A percentile compares a stretch with the other conserved stretches of the same genome.
Evolutionary conservation across 35 echinoderm and acorn worm genomes (phyloP).

Genomic region (Acanthaster planci): DNA sequence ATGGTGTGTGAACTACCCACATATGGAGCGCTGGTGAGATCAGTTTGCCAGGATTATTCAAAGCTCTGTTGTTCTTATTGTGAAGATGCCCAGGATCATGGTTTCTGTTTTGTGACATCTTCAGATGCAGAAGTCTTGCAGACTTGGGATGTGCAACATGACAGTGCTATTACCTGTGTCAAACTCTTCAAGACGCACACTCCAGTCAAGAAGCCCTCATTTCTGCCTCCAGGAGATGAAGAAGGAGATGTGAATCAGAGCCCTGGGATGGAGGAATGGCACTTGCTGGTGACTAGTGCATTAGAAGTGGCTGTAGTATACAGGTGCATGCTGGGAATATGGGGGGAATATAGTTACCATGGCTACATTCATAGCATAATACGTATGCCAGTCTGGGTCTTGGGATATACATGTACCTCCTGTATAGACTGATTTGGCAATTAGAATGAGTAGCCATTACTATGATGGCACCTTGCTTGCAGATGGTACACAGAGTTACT

Average conservation of each 20-base stretch:
- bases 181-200: conserved; percentile 48
- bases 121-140: conserved; percentile 40
- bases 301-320: conserved; percentile 81
- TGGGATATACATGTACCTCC: no score
- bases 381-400: no score
- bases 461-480: no score
- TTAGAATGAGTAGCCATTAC: no score
- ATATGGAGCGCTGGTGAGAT: no score
- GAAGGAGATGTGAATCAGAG: not conserved
- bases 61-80: not conserved
- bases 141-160: conserved; percentile 74
- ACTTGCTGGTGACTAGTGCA: conserved; percentile 77
- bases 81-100: conserved; percentile 4
- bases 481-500: no score
- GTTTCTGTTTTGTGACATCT: not conserved
- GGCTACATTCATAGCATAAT: no score
- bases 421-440: no score
- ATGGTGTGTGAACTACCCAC: no score
- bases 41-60: no score
- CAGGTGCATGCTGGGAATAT: conserved; percentile 39
- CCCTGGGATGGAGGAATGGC: conserved; percentile 18
- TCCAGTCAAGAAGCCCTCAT: conserved; percentile 28
- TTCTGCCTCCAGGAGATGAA: not conserved
- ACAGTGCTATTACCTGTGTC: conserved; percentile 79
- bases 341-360: no score